Evolutionary conservation across 2,888 invertebrate species (phyloP), one percentile per base, ranked within the genome.

Genomic region (Tridacna crocea): DNA sequence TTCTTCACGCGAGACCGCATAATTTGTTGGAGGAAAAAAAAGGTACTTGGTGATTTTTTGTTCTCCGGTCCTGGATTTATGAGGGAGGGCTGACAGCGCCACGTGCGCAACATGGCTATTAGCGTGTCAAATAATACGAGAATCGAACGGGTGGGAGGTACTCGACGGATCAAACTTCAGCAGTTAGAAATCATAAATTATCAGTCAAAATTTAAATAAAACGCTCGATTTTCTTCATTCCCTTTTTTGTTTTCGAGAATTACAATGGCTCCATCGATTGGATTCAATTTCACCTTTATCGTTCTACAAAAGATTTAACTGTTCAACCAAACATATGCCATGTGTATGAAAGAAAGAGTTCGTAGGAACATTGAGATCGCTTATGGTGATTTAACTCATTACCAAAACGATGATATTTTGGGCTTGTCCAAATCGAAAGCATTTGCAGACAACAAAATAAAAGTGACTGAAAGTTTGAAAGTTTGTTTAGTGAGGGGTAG

Each of bases 61-160:
- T 78, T 60, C 47, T 47, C 61, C 36, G 74, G 80, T 77, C 36
- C 68, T 80, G 80, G 79, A 87, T 84, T 87, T 87, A 87, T 87
- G 84, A 84, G 80, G 27, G 48, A 68, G 60, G 66, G 61, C 51
- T 79, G 82, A 83, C 84, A 75, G 74, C 15, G 61, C 60, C 87
- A 84, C 87, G 84, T 79, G 87, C 78, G 12, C 60, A 36, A 66
- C 72, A 47, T 79, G 72, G 80, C 81, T 79, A 80, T 83, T 75
- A 82, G 77, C 72, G 80, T 87, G 68, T 87, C 80, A 78, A 65
- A 75, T 80, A 61, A 70, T 84, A 76, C 82, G 70, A 70, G 51
- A 70, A 70, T 26, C 70, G 70, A 70, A 48, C 70, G 51, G 51
- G 78, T 68, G 73, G 55, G 70, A 70, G 70, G 70, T 51, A 51